A percentile compares a stretch with the other conserved stretches of the same genome.
Evolutionary conservation across 2,888 invertebrate genomes (phyloP).

Genomic region (Synergus itoensis): DNA sequence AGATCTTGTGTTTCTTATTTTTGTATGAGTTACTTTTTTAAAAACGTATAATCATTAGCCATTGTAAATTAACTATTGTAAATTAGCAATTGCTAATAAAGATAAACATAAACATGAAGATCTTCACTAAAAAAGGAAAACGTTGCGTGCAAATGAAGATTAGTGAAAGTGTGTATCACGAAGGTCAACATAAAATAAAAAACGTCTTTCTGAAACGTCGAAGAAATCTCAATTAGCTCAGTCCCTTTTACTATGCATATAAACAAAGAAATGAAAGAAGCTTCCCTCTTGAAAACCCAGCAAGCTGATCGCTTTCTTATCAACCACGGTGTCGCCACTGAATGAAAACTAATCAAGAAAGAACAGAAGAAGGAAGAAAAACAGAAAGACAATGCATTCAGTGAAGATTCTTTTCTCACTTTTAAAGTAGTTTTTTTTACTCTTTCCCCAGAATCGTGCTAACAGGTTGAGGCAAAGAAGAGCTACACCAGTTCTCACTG

Average conservation of each 20-base stretch:
- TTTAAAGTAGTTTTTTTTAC: slow-evolving; percentile 46
- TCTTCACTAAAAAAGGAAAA: background rate
- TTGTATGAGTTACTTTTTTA: background rate
- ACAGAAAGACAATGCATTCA: slow-evolving; percentile 46
- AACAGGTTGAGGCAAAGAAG: slow-evolving; percentile 41
- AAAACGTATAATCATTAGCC: too few relatives aligned
- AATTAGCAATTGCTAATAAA: background rate
- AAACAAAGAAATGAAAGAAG: slow-evolving; percentile 31
- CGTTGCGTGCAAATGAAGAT: background rate
- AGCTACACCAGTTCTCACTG: slow-evolving; percentile 14
- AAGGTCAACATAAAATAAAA: background rate
- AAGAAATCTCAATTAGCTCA: slow-evolving; percentile 44
- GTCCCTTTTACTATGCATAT: background rate
- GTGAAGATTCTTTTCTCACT: slow-evolving; percentile 43
- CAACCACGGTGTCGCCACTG: slow-evolving; percentile 20
- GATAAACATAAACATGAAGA: background rate
- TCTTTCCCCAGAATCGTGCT: slow-evolving; percentile 43
- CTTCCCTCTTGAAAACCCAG: slow-evolving; percentile 27
- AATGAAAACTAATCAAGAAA: slow-evolving; percentile 35
- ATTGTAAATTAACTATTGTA: background rate
- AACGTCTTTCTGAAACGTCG: background rate
- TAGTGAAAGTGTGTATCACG: background rate
- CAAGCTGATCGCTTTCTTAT: slow-evolving; percentile 29
- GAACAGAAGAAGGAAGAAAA: slow-evolving; percentile 42
- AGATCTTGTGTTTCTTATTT: background rate